These are phyloP conservation scores for Petrocephalus microphthalmus DNA, from an alignment of 2,113 vertebrate genomes.

Conservation along the genomic window DNA sequence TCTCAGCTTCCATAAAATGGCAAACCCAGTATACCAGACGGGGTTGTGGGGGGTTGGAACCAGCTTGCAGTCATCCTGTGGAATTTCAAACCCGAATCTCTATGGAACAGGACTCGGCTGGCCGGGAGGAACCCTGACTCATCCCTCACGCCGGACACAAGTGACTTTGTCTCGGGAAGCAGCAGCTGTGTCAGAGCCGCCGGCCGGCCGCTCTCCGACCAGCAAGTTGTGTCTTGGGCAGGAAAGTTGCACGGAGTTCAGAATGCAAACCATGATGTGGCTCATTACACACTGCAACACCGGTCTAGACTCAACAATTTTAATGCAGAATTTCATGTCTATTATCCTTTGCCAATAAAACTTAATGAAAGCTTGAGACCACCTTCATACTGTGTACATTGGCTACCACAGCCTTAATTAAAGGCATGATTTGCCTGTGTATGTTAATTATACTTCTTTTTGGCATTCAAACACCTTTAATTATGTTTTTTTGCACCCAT, in stretches of 20 bases:
- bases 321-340: background rate
- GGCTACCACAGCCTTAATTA: background rate
- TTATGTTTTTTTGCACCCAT: background rate
- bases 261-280: background rate
- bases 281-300: background rate
- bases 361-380: background rate
- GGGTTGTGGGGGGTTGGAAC: background rate
- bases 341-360: background rate
- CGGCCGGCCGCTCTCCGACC: constrained; percentile 12
- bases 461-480: background rate
- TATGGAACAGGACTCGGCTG: constrained; percentile 3
- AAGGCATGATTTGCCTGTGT: background rate
- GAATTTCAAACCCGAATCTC: constrained; percentile 16
- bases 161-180: constrained; percentile 33
- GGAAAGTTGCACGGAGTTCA: background rate
- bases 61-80: background rate
- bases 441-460: background rate
- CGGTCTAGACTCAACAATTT: background rate
- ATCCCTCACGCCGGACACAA: constrained; percentile 29
- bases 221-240: constrained; percentile 4
- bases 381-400: background rate
- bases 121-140: constrained; percentile 10
- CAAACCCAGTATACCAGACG: background rate
- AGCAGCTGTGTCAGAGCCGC: constrained; percentile 27
- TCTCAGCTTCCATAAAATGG: background rate